A percentile compares a stretch with the other conserved stretches of the same genome.
Conservation (phyloP, 1,140 invertebrate genomes). For the Drosophila jambulina region DNA sequence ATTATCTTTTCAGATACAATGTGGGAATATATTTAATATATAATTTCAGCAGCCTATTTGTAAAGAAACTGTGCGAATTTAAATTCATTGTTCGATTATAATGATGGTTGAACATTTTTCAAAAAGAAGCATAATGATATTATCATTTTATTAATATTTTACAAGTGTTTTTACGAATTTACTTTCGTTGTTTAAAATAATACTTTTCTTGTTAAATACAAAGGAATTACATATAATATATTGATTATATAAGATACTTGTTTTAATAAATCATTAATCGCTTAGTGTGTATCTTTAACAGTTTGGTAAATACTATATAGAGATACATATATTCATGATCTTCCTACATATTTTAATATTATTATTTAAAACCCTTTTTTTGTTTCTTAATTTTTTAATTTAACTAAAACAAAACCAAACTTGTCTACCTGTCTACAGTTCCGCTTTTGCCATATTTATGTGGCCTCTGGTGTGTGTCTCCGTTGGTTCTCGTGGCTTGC, state of each 20-base stretch:
- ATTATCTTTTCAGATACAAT: background rate
- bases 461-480: conserved; percentile 40
- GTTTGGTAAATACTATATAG: background rate
- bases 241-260: background rate
- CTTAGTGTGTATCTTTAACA: background rate
- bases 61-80: background rate
- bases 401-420: background rate
- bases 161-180: background rate
- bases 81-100: background rate
- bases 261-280: background rate
- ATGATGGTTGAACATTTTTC: background rate
- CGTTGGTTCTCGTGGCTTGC: conserved; percentile 22
- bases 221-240: background rate
- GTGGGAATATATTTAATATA: background rate
- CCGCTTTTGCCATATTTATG: conserved; percentile 12
- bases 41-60: background rate
- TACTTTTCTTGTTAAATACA: background rate
- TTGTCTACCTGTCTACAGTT: background rate
- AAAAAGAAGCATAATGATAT: background rate
- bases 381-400: background rate
- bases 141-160: background rate
- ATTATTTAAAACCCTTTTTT: too few species aligned
- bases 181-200: background rate
- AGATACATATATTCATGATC: background rate
- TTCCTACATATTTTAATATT: background rate